These are phyloP conservation scores for Mycalesis mineus DNA, from an alignment of 2,888 invertebrate species.

Conservation along the genomic window DNA sequence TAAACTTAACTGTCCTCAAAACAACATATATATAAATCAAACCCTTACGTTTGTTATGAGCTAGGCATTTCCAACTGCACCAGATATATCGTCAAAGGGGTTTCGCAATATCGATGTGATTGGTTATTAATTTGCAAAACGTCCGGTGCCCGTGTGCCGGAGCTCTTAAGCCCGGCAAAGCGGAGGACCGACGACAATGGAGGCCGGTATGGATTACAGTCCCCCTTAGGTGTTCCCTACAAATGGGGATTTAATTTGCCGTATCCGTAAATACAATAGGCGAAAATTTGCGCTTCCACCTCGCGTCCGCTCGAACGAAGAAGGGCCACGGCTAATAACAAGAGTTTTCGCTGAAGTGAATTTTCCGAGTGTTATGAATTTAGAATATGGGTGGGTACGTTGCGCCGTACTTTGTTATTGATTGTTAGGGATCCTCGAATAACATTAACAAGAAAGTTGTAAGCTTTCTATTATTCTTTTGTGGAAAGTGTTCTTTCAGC, in stretches of 20 bases:
- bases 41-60: too few relatives aligned
- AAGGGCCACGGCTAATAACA: constrained; percentile 34
- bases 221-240: constrained; percentile 54
- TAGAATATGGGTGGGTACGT: constrained; percentile 12
- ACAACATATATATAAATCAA: too few relatives aligned
- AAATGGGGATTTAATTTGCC: constrained; percentile 72
- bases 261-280: constrained; percentile 65
- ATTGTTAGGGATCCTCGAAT: constrained; percentile 11
- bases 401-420: not conserved
- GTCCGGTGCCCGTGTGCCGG: constrained; percentile 44
- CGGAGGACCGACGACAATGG: constrained; percentile 58
- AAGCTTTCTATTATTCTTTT: constrained; percentile 3
- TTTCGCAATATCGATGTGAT: constrained; percentile 36
- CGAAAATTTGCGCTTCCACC: constrained; percentile 50
- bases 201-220: constrained; percentile 61
- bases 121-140: constrained; percentile 67
- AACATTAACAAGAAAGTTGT: constrained; percentile 7
- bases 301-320: constrained; percentile 39
- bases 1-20: too few relatives aligned
- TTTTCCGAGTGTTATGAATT: constrained; percentile 26
- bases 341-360: constrained; percentile 28
- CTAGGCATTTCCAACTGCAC: too few relatives aligned
- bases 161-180: constrained; percentile 62
- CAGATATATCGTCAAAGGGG: not conserved
- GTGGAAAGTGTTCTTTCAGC: not conserved